Base-by-base conservation (phyloP, 2,888 invertebrate genomes). In the Drosophila affinis region DNA sequence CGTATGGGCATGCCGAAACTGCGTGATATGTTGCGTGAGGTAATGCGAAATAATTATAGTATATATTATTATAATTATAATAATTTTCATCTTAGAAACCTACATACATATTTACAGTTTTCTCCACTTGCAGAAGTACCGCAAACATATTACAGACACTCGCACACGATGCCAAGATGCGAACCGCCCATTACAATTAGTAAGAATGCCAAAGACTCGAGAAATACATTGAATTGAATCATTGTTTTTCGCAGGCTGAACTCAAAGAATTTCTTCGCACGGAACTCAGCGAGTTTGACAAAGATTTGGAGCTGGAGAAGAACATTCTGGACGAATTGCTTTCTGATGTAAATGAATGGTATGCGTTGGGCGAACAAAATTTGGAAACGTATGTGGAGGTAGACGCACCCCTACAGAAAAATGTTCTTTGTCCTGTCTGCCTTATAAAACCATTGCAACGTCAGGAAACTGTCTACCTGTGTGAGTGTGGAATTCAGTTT, bases 381-480 rank as follows among this genome's bases (percentile, higher is more conserved):
- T 76, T 56, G 78, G 91, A 72, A 78, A 82, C 64, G 18, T 88
- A 92, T 44, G 92, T 93, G 56, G 84, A 93, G 24, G 92, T 93
- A 65, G 84, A 91, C 61, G 91, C 92, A 55, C 88, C 90, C 79
- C 90, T 60, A 9, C 44, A 57, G 9, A 51, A 52, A 2, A 44
- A 48, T 2, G 32, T 60, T 0, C 4, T 94, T 1, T 94, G 94
- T 74, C 94, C 94, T 1, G 87, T 94, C 17, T 94, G 94, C 72
- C 92, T 93, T 83, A 92, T 86, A 75, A 83, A 81, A 46, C 74
- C 67, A 0, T 18, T 84, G 47, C 57, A 77, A 18, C 61, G 56
- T 5, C 9, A 39, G 14, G 14, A 39, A 39, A 14, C 14, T 14
- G 6, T 14, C 6, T 93, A 78, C n/a, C 76, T 93, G 77, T 88